Evolutionary conservation across 2,113 vertebrate genomes (phyloP), one percentile per base, ranked within the genome.

Genomic region (Bagarius yarrelli): DNA sequence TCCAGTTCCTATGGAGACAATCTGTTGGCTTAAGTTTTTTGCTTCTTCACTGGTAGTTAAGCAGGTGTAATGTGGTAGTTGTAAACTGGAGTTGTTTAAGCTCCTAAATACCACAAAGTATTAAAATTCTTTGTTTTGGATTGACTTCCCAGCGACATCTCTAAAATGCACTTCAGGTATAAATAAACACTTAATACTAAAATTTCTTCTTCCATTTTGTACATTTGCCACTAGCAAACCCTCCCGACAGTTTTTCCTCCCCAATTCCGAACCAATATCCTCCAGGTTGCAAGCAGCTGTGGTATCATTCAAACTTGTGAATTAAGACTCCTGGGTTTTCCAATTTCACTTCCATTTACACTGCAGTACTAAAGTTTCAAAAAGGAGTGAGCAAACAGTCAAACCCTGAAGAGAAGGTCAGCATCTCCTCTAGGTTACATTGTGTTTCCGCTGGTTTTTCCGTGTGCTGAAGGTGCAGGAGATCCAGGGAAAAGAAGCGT

Each of bases 1-100:
- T 75, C 73, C 27, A 5, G 34, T 30, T 63, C 63, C 47, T 56
- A 53, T n/a, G 36, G 72, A 76, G 64, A 75, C 53, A 56, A 23
- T 40, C 23, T 76, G 70, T 60, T 73, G 79, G 40, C 19, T 72
- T 61, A 52, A 72, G 30, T 36, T 44, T 52, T 13, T 50, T 44
- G 30, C 30, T 23, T 63, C 25, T 76, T 34, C 5, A 14, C 21
- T n/a, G 11, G 12, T 50, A 53, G 34, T 30, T 18, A 52, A 25
- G 0, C 16, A 8, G 47, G 25, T 53, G 16, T 21, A 32, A 27
- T 21, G 53, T 53, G 25, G 16, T 52, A 2, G 27, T 50, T 47
- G 15, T n/a, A n/a, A n/a, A n/a, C n/a, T n/a, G 47, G 16, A 30
- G 12, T 30, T 52, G 6, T 11, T 50, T 14, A 21, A 15, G 61